phyloP scores from a whole-genome alignment of 2,888 invertebrate species.

The Noctua janthina region DNA sequence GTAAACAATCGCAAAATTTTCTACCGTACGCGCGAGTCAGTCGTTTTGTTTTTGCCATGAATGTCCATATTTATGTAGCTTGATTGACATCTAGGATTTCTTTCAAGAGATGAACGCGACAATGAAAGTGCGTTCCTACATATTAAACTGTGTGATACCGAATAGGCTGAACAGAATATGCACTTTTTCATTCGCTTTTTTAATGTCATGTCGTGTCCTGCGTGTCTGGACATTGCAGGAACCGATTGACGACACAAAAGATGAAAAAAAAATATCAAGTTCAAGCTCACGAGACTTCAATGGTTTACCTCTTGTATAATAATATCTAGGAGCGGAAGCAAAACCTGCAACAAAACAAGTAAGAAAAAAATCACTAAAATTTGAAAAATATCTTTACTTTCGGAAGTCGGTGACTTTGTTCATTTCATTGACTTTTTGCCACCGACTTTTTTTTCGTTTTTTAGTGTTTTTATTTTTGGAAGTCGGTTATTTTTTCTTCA shows the following conservation, averaged over 20 bases:
- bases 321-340: not conserved
- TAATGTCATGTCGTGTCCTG: no score
- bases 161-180: not conserved
- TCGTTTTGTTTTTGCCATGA: not conserved
- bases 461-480: no score
- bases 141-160: not conserved
- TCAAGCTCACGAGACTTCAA: not conserved
- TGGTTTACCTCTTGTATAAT: not conserved
- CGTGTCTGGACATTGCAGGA: not conserved
- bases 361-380: no score
- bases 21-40: not conserved
- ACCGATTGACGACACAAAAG: not conserved
- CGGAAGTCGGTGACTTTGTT: no score
- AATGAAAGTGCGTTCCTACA: constrained; percentile 13
- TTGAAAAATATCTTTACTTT: no score
- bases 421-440: no score
- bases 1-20: not conserved
- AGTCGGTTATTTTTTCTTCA: no score
- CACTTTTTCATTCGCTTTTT: not conserved
- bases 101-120: not conserved
- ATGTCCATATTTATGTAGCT: constrained; percentile 4
- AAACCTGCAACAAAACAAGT: not conserved
- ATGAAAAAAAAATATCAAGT: not conserved
- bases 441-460: no score
- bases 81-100: constrained; percentile 21